Percentiles rank a stretch among this genome's conserved stretches.
Conservation (phyloP, 2,113 vertebrate genomes). For the Sitta europaea region DNA sequence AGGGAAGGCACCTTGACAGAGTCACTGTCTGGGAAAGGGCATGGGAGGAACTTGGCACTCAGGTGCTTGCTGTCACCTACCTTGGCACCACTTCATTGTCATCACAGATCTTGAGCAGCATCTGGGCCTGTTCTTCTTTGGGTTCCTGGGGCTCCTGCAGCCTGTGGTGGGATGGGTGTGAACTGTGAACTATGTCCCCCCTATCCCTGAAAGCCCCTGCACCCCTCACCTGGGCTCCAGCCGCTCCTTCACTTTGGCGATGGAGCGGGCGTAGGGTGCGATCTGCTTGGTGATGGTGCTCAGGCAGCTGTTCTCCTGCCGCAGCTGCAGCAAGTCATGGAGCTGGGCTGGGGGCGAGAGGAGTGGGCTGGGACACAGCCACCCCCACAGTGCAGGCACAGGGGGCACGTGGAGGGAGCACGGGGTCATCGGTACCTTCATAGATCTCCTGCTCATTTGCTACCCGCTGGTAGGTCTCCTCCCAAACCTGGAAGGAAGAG, state of each 20-base stretch:
- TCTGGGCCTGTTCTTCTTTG: constrained; percentile 72
- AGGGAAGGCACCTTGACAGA: not conserved
- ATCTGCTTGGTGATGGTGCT: constrained; percentile 90
- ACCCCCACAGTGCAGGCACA: rapidly evolving
- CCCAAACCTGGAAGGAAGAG: constrained; percentile 81
- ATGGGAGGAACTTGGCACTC: rapidly evolving
- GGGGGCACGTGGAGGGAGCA: rapidly evolving
- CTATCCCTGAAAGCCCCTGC: rapidly evolving
- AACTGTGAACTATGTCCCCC: rapidly evolving
- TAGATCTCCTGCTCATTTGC: constrained; percentile 93
- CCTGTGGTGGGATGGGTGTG: not conserved
- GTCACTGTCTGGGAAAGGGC: not conserved
- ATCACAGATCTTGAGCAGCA: constrained; percentile 68
- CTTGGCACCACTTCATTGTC: constrained; percentile 62
- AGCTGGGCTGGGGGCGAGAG: constrained; percentile 83
- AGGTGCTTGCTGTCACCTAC: not conserved
- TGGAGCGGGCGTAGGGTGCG: constrained; percentile 87
- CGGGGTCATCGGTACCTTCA: constrained; percentile 73
- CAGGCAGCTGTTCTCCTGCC: constrained; percentile 89
- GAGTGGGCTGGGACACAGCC: not conserved
- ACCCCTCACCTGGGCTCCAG: constrained; percentile 87
- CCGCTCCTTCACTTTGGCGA: constrained; percentile 91
- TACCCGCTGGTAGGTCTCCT: constrained; percentile 88
- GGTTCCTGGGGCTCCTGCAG: constrained; percentile 75
- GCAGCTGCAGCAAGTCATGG: constrained; percentile 87